Evolutionary conservation across 2,888 invertebrate genomes (phyloP).

Genomic region (Kryphioiulus occultus): DNA sequence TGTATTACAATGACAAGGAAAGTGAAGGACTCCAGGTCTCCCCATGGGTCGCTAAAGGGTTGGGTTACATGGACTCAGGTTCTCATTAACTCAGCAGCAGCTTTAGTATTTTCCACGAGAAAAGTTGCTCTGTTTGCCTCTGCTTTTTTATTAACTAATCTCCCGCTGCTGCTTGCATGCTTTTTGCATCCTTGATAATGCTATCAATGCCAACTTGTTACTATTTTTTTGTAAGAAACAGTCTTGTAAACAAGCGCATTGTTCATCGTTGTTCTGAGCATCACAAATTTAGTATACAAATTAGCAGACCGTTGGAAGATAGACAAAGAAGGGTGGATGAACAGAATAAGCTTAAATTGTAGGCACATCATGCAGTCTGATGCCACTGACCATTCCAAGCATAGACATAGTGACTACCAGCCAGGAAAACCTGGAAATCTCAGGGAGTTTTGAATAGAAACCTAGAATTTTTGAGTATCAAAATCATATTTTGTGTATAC

Average conservation of each 20-base stretch:
- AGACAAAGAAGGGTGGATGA: neutral
- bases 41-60: too few relatives aligned
- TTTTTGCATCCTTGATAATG: slow-evolving; percentile 21
- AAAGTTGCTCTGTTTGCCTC: neutral
- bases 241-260: slow-evolving; percentile 9
- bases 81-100: slow-evolving; percentile 2
- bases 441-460: too few relatives aligned
- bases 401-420: too few relatives aligned
- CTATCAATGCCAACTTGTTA: slow-evolving; percentile 36
- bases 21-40: neutral
- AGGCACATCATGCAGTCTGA: too few relatives aligned
- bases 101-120: neutral
- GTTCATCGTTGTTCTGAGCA: neutral
- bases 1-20: neutral
- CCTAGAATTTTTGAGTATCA: too few relatives aligned
- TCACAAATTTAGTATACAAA: neutral
- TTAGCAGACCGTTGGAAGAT: neutral
- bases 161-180: neutral
- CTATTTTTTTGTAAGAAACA: neutral
- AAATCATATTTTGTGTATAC: too few relatives aligned
- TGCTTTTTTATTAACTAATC: neutral
- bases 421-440: too few relatives aligned
- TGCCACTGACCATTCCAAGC: too few relatives aligned
- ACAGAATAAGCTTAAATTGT: neutral
- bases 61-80: neutral